A percentile compares a stretch with the other conserved stretches of the same genome.
These are phyloP conservation scores for Lepidocolaptes lacrymiger DNA, from an alignment of 2,797 vertebrate species.

Conservation along the genomic window DNA sequence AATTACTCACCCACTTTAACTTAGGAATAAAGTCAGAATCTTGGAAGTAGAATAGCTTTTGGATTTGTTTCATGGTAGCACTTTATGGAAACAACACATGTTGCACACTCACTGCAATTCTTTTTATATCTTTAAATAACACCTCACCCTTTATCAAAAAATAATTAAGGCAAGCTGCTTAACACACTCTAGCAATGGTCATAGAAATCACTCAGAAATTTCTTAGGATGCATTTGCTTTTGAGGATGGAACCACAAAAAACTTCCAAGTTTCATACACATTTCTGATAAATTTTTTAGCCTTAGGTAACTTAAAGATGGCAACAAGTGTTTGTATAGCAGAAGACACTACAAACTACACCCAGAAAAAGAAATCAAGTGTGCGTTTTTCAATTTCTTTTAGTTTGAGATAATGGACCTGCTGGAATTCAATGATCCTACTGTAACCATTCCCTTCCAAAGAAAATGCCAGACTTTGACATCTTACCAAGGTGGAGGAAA, in stretches of 20 bases:
- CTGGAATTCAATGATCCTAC: not conserved
- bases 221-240: not conserved
- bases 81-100: not conserved
- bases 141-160: not conserved
- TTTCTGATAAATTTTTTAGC: not conserved
- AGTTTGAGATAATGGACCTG: not conserved
- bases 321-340: not conserved
- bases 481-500: not conserved
- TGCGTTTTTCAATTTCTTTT: not conserved
- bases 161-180: not conserved
- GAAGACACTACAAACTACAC: not conserved
- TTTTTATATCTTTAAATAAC: not conserved
- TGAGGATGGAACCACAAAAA: not conserved
- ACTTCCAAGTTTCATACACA: not conserved
- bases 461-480: not conserved
- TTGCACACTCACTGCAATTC: not conserved
- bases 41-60: not conserved
- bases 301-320: not conserved
- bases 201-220: not conserved
- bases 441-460: not conserved
- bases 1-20: not conserved
- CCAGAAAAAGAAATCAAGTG: not conserved
- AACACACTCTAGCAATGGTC: not conserved
- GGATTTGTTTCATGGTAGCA: not conserved
- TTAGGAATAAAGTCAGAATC: not conserved